These are phyloP conservation scores for Pangasius mekongensis DNA, from an alignment of 2,797 vertebrate genomes.

Conservation along the genomic window DNA sequence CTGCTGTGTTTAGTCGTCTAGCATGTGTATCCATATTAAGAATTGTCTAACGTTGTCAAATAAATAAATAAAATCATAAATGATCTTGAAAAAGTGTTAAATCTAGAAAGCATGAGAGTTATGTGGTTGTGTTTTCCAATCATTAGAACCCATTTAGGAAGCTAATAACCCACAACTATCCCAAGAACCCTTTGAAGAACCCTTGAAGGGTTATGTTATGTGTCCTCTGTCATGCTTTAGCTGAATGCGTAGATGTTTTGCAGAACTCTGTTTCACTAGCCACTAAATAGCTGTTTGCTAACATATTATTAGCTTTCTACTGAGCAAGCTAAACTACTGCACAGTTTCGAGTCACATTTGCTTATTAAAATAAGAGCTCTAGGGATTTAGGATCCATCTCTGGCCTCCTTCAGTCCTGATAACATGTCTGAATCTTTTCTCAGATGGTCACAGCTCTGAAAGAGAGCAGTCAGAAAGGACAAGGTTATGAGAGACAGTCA, in stretches of 20 bases:
- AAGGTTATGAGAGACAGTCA: slow-evolving; percentile 62
- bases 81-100: too few species aligned
- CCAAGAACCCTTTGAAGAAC: not conserved
- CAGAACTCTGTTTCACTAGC: not conserved
- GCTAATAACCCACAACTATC: not conserved
- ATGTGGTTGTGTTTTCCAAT: not conserved
- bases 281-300: not conserved
- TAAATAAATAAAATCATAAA: too few species aligned
- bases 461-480: slow-evolving; percentile 47
- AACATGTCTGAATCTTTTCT: not conserved
- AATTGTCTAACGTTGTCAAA: too few species aligned
- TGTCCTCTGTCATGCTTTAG: not conserved
- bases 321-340: too few species aligned
- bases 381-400: not conserved
- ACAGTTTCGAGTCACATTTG: too few species aligned
- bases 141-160: not conserved
- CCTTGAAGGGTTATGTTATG: not conserved
- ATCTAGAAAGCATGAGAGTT: not conserved
- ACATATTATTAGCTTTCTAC: not conserved
- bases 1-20: too few species aligned
- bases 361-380: not conserved
- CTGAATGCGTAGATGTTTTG: not conserved
- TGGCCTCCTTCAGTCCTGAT: not conserved
- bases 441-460: not conserved
- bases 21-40: too few species aligned